phyloP scores from a whole-genome alignment of 2,888 invertebrate genomes.

The Branchellion lobata region DNA sequence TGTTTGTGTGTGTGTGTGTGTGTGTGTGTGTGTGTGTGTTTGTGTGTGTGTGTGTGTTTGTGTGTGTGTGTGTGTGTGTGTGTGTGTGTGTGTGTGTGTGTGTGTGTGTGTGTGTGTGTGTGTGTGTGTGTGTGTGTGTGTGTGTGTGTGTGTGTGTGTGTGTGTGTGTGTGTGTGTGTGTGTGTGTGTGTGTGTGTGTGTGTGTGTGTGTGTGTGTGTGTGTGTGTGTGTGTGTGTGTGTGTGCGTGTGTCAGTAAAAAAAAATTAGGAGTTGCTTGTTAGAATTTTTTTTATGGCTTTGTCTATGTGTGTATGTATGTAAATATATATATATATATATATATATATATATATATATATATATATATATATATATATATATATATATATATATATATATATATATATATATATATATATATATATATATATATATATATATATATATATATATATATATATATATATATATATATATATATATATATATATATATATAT shows the following conservation, averaged over 20 bases:
- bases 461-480: slow-evolving; percentile 20
- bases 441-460: slow-evolving; percentile 26
- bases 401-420: background rate
- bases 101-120: background rate
- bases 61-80: slow-evolving; percentile 3
- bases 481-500: background rate
- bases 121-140: slow-evolving; percentile 23
- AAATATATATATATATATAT: background rate
- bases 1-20: slow-evolving; percentile 17
- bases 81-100: slow-evolving; percentile 23
- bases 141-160: slow-evolving; percentile 6
- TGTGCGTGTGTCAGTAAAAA: background rate
- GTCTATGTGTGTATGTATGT: slow-evolving; percentile 11
- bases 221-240: slow-evolving; percentile 15
- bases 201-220: slow-evolving; percentile 29
- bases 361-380: slow-evolving; percentile 16
- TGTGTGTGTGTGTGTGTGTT: background rate
- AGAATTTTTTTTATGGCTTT: background rate
- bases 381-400: background rate
- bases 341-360: background rate
- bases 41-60: slow-evolving; percentile 10
- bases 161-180: slow-evolving; percentile 20
- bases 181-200: slow-evolving; percentile 16
- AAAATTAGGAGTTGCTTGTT: no score
- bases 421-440: slow-evolving; percentile 21